phyloP scores from a whole-genome alignment of 2,888 invertebrate genomes.

The Panopea generosa region DNA sequence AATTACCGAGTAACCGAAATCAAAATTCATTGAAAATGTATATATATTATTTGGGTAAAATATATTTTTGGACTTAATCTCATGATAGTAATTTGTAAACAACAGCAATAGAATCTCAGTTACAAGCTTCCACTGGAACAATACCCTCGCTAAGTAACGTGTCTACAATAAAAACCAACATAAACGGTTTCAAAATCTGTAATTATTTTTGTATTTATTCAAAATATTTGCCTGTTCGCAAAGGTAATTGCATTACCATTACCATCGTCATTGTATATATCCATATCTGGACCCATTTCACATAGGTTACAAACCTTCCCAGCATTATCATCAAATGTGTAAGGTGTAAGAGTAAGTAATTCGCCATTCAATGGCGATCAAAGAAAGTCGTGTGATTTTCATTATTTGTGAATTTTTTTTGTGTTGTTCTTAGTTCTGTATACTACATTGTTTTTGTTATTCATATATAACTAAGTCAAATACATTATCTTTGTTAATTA shows the following conservation, averaged over 20 bases:
- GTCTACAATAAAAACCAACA: no score
- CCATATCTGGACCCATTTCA: constrained; percentile 9
- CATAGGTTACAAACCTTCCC: constrained; percentile 28
- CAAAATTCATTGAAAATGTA: no score
- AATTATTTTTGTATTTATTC: no score
- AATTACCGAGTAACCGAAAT: no score
- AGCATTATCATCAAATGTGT: constrained; percentile 36
- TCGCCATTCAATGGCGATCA: constrained; percentile 13
- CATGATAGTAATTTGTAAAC: no score
- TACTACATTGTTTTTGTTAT: constrained; percentile 13
- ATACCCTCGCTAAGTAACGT: no score
- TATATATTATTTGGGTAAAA: no score
- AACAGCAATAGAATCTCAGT: no score
- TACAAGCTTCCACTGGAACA: no score
- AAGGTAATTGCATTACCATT: constrained; percentile 28
- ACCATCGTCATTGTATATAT: constrained; percentile 14
- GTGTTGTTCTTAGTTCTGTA: constrained; percentile 1
- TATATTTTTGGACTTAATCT: no score
- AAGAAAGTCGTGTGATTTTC: constrained; percentile 13
- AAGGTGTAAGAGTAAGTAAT: neutral
- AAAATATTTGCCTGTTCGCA: no score
- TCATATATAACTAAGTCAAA: constrained; percentile 27
- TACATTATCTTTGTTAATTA: neutral
- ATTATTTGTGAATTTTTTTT: neutral
- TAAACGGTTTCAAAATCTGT: no score